phyloP scores from a whole-genome alignment of 2,113 vertebrate genomes.

The Cyphomyrus discorhynchus region DNA sequence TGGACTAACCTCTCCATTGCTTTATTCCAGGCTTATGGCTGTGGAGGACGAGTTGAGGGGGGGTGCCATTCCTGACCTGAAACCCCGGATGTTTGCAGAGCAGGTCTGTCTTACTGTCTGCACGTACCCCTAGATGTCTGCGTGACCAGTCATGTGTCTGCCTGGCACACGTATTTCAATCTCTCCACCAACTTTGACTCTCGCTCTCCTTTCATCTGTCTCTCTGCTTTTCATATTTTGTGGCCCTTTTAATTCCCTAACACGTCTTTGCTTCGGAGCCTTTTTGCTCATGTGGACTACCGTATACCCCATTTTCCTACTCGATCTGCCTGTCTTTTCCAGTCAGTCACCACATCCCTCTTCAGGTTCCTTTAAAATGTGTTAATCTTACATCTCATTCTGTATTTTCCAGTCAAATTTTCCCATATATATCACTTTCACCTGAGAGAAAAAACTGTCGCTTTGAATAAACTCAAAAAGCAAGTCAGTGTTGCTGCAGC shows the following conservation, averaged over 20 bases:
- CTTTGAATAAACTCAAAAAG: not conserved
- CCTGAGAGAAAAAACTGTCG: not conserved
- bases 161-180: not conserved
- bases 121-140: constrained; percentile 41
- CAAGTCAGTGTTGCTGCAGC: not conserved
- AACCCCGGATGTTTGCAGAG: constrained; percentile 92
- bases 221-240: not conserved
- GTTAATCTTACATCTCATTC: constrained; percentile 40
- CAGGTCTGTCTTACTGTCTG: constrained; percentile 68
- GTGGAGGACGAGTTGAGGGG: constrained; percentile 71
- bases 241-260: not conserved
- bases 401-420: constrained; percentile 29
- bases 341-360: not conserved
- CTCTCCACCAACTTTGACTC: not conserved
- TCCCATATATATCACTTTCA: constrained; percentile 40
- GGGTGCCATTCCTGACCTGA: constrained; percentile 74
- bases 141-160: constrained; percentile 3
- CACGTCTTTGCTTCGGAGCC: not conserved
- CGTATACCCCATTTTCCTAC: not conserved
- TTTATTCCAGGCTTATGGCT: constrained; percentile 62
- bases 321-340: not conserved
- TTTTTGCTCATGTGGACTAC: not conserved
- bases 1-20: not conserved
- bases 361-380: not conserved
- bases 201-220: not conserved